Conservation (phyloP, 1,140 invertebrate species). For the Drosophila nebulosa region DNA sequence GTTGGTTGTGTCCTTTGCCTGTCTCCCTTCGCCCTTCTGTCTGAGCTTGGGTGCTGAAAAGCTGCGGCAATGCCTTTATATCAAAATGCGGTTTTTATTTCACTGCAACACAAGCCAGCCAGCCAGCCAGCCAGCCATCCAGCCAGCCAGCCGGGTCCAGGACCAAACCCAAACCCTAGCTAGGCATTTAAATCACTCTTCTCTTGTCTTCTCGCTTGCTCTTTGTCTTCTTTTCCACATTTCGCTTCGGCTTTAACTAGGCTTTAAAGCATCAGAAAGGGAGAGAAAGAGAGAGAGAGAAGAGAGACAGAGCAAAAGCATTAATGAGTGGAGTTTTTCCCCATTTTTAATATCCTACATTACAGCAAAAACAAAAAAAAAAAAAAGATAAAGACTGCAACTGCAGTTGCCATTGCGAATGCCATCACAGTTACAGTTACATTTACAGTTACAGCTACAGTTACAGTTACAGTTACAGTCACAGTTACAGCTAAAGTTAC, state of each 20-base stretch:
- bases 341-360: constrained; percentile 62
- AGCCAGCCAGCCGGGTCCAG: constrained; percentile 31
- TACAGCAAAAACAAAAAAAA: neutral
- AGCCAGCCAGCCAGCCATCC: constrained; percentile 25
- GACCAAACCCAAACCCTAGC: neutral
- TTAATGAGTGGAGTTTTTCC: constrained; percentile 43
- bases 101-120: constrained; percentile 28
- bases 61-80: constrained; percentile 65
- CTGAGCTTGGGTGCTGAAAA: constrained; percentile 26
- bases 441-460: constrained; percentile 24
- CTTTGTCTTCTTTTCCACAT: neutral
- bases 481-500: neutral
- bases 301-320: neutral
- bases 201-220: neutral
- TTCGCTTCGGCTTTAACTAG: constrained; percentile 41
- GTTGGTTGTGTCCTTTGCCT: constrained; percentile 56
- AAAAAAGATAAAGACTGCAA: neutral
- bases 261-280: constrained; percentile 37
- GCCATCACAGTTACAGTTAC: constrained; percentile 12
- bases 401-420: neutral
- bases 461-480: constrained; percentile 5
- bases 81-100: constrained; percentile 73
- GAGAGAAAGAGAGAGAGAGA: neutral
- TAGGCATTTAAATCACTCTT: neutral
- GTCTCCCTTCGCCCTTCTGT: constrained; percentile 21